Conservation (phyloP, 2,888 invertebrate species). For the Caenorhabditis japonica region DNA sequence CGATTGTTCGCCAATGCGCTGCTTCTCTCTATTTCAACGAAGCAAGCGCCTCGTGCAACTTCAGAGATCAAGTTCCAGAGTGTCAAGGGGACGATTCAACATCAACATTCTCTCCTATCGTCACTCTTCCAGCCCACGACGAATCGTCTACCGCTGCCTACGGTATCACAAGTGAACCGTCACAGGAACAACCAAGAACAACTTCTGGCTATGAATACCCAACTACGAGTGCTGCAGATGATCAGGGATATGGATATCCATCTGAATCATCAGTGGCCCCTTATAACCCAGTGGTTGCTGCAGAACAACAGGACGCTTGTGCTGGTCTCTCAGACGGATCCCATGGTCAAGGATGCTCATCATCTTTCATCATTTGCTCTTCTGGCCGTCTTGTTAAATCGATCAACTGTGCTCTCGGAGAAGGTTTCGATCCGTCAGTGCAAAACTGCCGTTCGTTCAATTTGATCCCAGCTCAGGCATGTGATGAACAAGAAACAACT, state of each 20-base stretch:
- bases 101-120: slow-evolving; percentile 10
- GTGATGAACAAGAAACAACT: slow-evolving; percentile 20
- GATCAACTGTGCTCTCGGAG: slow-evolving; percentile 23
- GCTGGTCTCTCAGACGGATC: slow-evolving; percentile 21
- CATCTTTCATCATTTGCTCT: slow-evolving; percentile 28
- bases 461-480: slow-evolving; percentile 17
- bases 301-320: slow-evolving; percentile 8
- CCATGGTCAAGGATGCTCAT: slow-evolving; percentile 31
- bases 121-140: slow-evolving; percentile 1
- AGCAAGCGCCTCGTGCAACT: not conserved
- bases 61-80: slow-evolving; percentile 22
- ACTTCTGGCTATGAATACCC: not conserved
- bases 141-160: not conserved
- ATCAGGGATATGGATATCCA: not conserved
- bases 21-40: slow-evolving; percentile 35
- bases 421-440: slow-evolving; percentile 40
- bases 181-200: not conserved
- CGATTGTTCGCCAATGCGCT: slow-evolving; percentile 15
- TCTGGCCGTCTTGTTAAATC: slow-evolving; percentile 19
- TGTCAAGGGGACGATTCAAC: slow-evolving; percentile 9
- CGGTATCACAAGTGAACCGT: not conserved
- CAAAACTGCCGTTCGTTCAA: slow-evolving; percentile 30
- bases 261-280: slow-evolving; percentile 13
- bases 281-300: slow-evolving; percentile 16
- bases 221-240: not conserved